Conservation (phyloP, 1,140 invertebrate species). For the Popillia japonica region DNA sequence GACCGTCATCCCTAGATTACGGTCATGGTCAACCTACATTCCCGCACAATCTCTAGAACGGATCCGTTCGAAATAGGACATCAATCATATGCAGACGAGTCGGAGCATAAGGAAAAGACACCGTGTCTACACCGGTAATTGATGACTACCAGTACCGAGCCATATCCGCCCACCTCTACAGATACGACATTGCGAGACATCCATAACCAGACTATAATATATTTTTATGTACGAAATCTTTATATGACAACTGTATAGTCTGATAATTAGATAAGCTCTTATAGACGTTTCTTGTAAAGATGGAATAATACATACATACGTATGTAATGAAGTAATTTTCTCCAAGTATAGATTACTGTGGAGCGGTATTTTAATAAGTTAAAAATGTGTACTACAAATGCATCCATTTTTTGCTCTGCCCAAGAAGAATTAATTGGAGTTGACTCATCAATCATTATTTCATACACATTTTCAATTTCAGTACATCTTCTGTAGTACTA, state of each 20-base stretch:
- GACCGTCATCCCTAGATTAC: not conserved
- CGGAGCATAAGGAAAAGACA: conserved; percentile 37
- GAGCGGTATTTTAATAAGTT: too few relatives aligned
- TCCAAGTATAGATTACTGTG: too few relatives aligned
- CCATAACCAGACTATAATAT: not conserved
- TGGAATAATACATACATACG: too few relatives aligned
- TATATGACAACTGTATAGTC: not conserved
- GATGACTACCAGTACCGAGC: conserved; percentile 19
- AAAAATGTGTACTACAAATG: too few relatives aligned
- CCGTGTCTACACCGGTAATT: conserved; percentile 35
- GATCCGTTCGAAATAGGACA: conserved; percentile 21
- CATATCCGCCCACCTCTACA: conserved; percentile 31
- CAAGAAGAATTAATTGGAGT: too few relatives aligned
- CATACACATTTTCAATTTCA: too few relatives aligned
- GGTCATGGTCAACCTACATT: conserved; percentile 5
- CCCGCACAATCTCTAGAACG: not conserved
- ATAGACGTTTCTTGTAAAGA: too few relatives aligned
- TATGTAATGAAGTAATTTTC: too few relatives aligned
- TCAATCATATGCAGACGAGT: conserved; percentile 38
- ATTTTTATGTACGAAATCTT: conserved; percentile 21
- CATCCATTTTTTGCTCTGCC: too few relatives aligned
- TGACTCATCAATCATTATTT: too few relatives aligned
- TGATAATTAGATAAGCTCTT: too few relatives aligned
- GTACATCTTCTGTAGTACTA: too few relatives aligned
- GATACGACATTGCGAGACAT: not conserved